Evolutionary conservation across 1,140 invertebrate genomes (phyloP).

Genomic region (Mycetomoellerius zeteki): DNA sequence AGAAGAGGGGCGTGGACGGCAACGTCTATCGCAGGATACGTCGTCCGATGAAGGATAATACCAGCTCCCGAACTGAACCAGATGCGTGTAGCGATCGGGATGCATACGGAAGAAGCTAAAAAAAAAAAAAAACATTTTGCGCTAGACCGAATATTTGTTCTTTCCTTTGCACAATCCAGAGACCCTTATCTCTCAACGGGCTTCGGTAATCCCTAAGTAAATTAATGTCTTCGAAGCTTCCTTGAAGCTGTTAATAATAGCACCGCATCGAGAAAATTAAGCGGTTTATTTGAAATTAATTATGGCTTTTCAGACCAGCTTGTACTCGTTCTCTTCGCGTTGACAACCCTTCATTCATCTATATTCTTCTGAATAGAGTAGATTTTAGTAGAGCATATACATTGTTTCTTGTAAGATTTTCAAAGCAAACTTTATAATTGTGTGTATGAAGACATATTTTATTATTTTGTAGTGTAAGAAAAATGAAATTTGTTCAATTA

Average conservation of each 20-base stretch:
- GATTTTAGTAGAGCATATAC: too few relatives aligned
- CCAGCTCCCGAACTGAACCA: conserved; percentile 41
- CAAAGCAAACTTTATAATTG: background rate
- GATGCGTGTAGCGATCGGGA: conserved; percentile 29
- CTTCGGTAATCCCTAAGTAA: conserved; percentile 28
- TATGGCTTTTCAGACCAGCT: background rate
- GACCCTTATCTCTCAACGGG: background rate
- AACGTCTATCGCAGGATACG: conserved; percentile 53
- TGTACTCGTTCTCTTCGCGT: conserved; percentile 22
- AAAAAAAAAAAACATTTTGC: conserved; percentile 38
- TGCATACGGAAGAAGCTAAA: conserved; percentile 25
- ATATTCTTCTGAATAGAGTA: background rate
- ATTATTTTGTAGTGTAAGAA: background rate
- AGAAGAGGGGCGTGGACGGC: conserved; percentile 32
- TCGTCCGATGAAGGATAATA: conserved; percentile 53
- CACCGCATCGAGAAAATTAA: conserved; percentile 29
- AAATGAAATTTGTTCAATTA: background rate
- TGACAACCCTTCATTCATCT: conserved; percentile 36
- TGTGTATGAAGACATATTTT: background rate
- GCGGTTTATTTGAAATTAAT: conserved; percentile 49
- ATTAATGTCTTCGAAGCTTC: conserved; percentile 53
- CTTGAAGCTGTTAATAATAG: conserved; percentile 48
- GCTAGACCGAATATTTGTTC: conserved; percentile 17
- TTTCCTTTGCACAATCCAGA: background rate
- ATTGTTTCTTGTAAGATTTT: background rate